phyloP scores from a whole-genome alignment of 2,888 invertebrate species.

The Calameuta pallipes region DNA sequence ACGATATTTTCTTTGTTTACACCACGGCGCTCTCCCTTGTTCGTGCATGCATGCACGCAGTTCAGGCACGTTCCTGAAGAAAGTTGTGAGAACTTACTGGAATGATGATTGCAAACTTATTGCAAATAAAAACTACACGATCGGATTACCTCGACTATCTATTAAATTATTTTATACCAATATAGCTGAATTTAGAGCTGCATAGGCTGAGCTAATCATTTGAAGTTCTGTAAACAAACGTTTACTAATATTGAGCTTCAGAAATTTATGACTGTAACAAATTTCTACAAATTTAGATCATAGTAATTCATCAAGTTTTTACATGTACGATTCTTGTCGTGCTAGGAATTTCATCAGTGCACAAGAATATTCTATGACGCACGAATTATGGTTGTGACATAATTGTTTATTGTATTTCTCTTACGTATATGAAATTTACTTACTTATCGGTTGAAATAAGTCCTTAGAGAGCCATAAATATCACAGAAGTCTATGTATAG shows the following conservation, averaged over 20 bases:
- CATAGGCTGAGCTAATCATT: neutral
- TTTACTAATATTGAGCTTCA: no score
- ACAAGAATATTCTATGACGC: neutral
- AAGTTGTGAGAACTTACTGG: neutral
- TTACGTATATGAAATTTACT: neutral
- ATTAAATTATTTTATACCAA: neutral
- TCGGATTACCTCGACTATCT: neutral
- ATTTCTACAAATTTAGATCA: no score
- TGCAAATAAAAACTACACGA: neutral
- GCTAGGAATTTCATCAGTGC: neutral
- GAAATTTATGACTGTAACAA: no score
- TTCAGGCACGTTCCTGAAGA: neutral
- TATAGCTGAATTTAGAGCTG: neutral
- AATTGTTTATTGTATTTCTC: neutral
- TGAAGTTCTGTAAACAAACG: no score
- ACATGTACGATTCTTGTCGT: neutral
- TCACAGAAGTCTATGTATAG: neutral
- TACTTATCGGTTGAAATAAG: neutral
- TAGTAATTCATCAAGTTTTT: no score
- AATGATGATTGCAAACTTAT: neutral
- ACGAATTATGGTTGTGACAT: neutral
- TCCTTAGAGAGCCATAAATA: constrained; percentile 9
- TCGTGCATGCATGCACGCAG: neutral
- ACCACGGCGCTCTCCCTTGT: neutral
- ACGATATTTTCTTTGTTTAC: neutral